Evolutionary conservation across 2,888 invertebrate species (phyloP).

Genomic region (Apodemia zela): DNA sequence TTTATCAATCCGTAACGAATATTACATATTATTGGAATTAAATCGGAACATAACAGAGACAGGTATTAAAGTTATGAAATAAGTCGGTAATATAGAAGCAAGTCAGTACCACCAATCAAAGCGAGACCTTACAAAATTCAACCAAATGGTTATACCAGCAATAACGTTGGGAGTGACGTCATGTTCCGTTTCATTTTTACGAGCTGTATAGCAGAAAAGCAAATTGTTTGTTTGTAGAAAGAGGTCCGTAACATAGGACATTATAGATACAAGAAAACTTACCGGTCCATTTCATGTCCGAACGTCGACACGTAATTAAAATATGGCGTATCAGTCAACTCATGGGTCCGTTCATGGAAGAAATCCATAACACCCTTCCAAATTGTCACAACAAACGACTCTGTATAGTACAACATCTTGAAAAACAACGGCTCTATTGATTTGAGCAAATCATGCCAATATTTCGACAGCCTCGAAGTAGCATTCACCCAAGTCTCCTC

Average conservation of each 20-base stretch:
- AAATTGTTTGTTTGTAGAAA: not conserved
- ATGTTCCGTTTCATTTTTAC: too few species aligned
- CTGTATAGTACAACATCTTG: constrained; percentile 87
- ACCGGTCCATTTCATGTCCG: constrained; percentile 88
- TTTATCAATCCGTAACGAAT: too few species aligned
- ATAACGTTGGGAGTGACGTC: too few species aligned
- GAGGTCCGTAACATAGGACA: not conserved
- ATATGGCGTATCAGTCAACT: constrained; percentile 89
- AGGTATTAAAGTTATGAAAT: too few species aligned
- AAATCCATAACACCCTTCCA: constrained; percentile 89
- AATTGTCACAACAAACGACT: constrained; percentile 86
- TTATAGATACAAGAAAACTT: constrained; percentile 35
- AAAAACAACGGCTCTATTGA: constrained; percentile 89
- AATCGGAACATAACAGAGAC: too few species aligned
- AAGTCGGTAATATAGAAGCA: too few species aligned
- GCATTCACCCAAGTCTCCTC: constrained; percentile 88
- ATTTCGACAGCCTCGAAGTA: constrained; percentile 81
- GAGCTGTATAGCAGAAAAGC: too few species aligned
- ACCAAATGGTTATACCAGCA: too few species aligned
- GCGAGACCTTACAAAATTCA: too few species aligned
- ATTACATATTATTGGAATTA: too few species aligned
- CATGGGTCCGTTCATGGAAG: constrained; percentile 88
- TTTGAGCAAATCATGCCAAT: constrained; percentile 87
- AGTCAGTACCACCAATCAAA: too few species aligned
- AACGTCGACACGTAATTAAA: constrained; percentile 90